Conservation (phyloP, 1,140 invertebrate genomes). For the Drosophila persimilis region DNA sequence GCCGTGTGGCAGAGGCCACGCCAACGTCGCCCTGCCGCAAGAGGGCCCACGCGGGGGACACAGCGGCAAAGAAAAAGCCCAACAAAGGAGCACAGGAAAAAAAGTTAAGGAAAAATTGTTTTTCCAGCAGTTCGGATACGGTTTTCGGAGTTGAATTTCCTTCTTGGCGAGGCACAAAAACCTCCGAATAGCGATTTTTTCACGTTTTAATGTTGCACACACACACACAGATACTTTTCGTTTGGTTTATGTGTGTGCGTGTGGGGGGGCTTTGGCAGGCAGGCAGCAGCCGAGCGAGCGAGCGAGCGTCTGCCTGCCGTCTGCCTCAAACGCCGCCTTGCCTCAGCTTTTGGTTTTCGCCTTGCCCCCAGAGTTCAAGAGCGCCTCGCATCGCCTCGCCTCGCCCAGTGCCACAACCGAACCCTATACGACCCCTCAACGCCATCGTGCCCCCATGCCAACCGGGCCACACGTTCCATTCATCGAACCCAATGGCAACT, state of each 20-base stretch:
- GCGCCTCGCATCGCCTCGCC: slow-evolving; percentile 4
- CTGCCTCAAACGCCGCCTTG: slow-evolving; percentile 6
- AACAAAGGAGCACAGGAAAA: slow-evolving; percentile 28
- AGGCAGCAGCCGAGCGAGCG: not conserved
- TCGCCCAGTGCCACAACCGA: slow-evolving; percentile 9
- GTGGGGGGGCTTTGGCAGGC: slow-evolving; percentile 42
- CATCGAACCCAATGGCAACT: slow-evolving; percentile 61
- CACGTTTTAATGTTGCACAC: slow-evolving; percentile 50
- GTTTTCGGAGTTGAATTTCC: slow-evolving; percentile 45
- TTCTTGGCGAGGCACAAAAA: slow-evolving; percentile 54
- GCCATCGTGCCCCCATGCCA: not conserved
- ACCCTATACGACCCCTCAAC: not conserved
- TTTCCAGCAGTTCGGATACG: slow-evolving; percentile 49
- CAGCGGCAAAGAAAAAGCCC: slow-evolving; percentile 6
- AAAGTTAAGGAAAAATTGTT: slow-evolving; percentile 73
- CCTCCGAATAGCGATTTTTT: slow-evolving; percentile 55
- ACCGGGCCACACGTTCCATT: slow-evolving; percentile 28
- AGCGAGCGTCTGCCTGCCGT: slow-evolving; percentile 54
- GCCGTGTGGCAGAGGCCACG: slow-evolving; percentile 59
- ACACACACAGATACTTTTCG: slow-evolving; percentile 12
- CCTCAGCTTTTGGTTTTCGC: slow-evolving; percentile 40
- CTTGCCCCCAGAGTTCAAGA: slow-evolving; percentile 47
- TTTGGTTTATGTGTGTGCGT: slow-evolving; percentile 35
- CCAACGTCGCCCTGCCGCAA: slow-evolving; percentile 22
- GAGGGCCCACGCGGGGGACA: not conserved